These are phyloP conservation scores for Aspidiotus rigidus DNA, from an alignment of 2,888 invertebrate species.

Conservation along the genomic window DNA sequence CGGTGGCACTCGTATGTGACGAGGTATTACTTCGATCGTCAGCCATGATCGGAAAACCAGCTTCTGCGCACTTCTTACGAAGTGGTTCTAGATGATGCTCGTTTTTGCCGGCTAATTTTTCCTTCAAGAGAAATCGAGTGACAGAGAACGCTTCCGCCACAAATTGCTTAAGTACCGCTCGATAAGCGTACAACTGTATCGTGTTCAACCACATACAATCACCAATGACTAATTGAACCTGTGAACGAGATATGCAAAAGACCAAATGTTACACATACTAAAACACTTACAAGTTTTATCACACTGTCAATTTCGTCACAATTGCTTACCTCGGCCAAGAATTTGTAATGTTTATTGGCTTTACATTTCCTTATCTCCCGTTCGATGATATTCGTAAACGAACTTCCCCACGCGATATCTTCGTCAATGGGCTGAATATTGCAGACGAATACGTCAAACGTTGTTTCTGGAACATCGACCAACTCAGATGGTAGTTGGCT, in stretches of 20 bases:
- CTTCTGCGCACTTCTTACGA: neutral
- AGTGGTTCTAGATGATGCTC: neutral
- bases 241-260: neutral
- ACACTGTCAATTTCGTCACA: neutral
- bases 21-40: neutral
- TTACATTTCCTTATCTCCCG: neutral
- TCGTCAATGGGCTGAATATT: constrained; percentile 18
- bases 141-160: neutral
- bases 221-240: neutral
- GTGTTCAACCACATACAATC: neutral
- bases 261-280: no score
- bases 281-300: no score
- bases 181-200: neutral
- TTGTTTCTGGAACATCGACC: neutral
- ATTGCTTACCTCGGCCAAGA: neutral
- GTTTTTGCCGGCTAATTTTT: neutral
- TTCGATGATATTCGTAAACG: neutral
- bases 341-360: neutral
- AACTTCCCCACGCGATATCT: constrained; percentile 19
- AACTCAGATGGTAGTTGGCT: constrained; percentile 4
- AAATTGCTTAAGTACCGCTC: neutral
- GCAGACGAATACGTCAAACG: constrained; percentile 16
- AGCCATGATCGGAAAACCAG: neutral
- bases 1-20: no score
- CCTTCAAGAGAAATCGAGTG: neutral